Evolutionary conservation across 1,140 invertebrate genomes (phyloP).

Genomic region (Helicorthomorpha holstii): DNA sequence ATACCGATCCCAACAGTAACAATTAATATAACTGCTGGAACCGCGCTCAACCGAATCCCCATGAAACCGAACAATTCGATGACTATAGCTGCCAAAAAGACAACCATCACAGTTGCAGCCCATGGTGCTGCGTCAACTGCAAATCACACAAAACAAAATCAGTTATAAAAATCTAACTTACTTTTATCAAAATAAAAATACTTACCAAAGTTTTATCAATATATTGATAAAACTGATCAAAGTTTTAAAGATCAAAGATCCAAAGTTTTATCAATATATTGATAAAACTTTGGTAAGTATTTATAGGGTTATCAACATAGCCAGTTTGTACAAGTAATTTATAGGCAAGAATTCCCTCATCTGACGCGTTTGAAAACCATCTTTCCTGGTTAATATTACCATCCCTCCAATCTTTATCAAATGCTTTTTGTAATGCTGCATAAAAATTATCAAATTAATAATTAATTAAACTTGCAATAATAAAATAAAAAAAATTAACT

Average conservation of each 20-base stretch:
- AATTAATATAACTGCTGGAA: constrained; percentile 75
- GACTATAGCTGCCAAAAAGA: constrained; percentile 52
- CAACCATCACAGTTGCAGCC: constrained; percentile 57
- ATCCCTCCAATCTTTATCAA: constrained; percentile 60
- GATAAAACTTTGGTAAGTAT: too few species aligned
- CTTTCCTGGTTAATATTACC: constrained; percentile 65
- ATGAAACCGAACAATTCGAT: constrained; percentile 62
- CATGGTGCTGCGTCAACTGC: constrained; percentile 64
- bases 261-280: too few species aligned
- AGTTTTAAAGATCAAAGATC: too few species aligned
- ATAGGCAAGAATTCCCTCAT: constrained; percentile 80
- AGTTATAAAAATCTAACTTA: constrained; percentile 71
- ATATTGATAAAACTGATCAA: too few species aligned
- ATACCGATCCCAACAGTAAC: constrained; percentile 73
- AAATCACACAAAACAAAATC: constrained; percentile 53
- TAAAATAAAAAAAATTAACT: constrained; percentile 10
- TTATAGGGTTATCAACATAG: constrained; percentile 78
- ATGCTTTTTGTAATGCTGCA: constrained; percentile 59
- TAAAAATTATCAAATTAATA: constrained; percentile 1
- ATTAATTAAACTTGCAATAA: background rate
- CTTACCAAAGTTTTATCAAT: constrained; percentile 67
- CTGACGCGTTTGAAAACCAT: constrained; percentile 76
- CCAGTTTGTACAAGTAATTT: constrained; percentile 91
- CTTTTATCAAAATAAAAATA: constrained; percentile 95
- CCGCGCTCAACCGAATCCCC: constrained; percentile 72